A percentile compares a stretch with the other conserved stretches of the same genome.
phyloP scores from a whole-genome alignment of 2,113 vertebrate genomes.

The Brachyhypopomus gauderio region DNA sequence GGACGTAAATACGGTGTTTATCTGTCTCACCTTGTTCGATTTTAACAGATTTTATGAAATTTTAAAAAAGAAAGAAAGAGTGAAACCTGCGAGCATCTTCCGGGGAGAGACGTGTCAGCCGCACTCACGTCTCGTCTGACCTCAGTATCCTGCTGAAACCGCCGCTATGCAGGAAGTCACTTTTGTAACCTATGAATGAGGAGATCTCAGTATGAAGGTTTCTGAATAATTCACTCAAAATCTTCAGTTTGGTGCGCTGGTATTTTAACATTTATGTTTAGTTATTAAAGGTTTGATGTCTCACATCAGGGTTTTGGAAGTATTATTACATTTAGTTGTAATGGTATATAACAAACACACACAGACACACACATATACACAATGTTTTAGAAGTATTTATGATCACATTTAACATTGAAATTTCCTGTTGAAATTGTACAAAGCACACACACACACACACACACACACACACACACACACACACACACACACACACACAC shows the following conservation, averaged over 20 bases:
- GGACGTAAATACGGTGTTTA: neutral
- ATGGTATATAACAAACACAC: no score
- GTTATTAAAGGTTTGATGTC: neutral
- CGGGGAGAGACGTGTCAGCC: conserved; percentile 19
- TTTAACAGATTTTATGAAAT: conserved; percentile 27
- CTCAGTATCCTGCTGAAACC: conserved; percentile 49
- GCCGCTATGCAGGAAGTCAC: conserved; percentile 11
- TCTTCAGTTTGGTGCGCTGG: neutral
- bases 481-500: neutral
- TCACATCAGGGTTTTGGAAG: neutral
- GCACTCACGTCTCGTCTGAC: conserved; percentile 30
- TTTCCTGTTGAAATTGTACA: no score
- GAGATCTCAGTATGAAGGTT: neutral
- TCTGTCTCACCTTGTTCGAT: conserved; percentile 7
- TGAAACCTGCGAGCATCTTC: conserved; percentile 22
- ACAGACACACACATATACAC: no score
- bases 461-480: neutral
- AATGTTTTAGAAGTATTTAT: no score
- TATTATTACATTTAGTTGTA: neutral
- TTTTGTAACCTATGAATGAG: neutral
- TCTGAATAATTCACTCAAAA: neutral
- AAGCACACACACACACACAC: neutral
- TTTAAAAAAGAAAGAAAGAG: neutral
- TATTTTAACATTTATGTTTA: neutral
- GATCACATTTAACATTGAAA: no score